Base-by-base conservation (phyloP, 92 coral and sea anemone species). In the Bergia sp. region DNA sequence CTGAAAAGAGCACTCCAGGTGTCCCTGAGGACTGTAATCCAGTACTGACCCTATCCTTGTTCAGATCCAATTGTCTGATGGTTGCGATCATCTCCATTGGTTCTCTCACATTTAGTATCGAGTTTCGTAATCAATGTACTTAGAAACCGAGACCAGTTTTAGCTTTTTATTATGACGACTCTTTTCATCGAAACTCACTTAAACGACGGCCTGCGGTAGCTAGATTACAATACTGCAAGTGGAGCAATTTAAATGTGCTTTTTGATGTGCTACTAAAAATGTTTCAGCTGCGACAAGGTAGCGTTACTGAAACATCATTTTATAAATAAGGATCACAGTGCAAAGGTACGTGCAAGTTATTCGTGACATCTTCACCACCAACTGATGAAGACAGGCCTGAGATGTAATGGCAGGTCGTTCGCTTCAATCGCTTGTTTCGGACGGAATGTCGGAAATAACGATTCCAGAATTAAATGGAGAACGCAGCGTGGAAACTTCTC, bases 401-500 rank as follows among this genome's bases (percentile, higher is more conserved):
- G 20, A 69, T 42, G 45, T 44, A 10, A 84, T 71, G 87, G 77
- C 87, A 37, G 87, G 78, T 29, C 79, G 79, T 20, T 84, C 79
- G 79, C 87, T 84, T 15, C 77, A 49, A 18, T 84, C 87, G 29
- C 77, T 73, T 37, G n/a, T 71, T 69, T 84, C 79, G 10, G 87
- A 84, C 87, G 77, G 42, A 10, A n/a, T 29, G 42, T 69, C 77
- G 37, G 87, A 84, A 72, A 72, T 50, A 49, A 36, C 79, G 49
- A 47, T 84, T 84, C 77, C 79, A 44, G 87, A 84, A 71, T 10
- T 53, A 12, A 71, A 40, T 55, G 37, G 12, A 39, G 58, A 65
- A 82, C 76, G 57, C 37, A 64, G 37, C 77, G 20, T 69, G 29
- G 87, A 84, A 37, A 44, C 23, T 29, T 71, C 42, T 37, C 66